phyloP scores from a whole-genome alignment of 2,888 invertebrate species.

The Atherix ibis region DNA sequence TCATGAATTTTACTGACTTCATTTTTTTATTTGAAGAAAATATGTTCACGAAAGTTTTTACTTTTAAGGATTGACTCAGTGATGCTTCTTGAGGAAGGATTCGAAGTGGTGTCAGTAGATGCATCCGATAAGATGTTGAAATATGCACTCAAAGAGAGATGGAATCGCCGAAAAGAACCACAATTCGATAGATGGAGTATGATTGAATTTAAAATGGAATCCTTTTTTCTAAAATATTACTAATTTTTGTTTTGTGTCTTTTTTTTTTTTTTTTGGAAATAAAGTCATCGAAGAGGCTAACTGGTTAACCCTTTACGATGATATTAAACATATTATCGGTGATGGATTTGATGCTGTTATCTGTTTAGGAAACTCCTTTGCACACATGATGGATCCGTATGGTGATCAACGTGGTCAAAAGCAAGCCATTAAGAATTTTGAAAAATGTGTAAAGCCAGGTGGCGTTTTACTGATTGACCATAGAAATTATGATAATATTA shows the following conservation, averaged over 20 bases:
- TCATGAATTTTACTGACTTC: too few species aligned
- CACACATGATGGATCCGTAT: constrained; percentile 65
- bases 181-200: constrained; percentile 76
- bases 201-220: constrained; percentile 14
- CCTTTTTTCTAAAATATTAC: neutral
- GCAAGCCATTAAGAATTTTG: constrained; percentile 64
- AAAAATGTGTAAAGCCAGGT: constrained; percentile 67
- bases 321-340: constrained; percentile 44
- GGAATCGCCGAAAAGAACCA: constrained; percentile 62
- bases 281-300: constrained; percentile 83
- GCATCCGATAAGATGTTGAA: constrained; percentile 90
- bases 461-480: constrained; percentile 76
- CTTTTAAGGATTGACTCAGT: constrained; percentile 62
- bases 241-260: too few species aligned
- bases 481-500: constrained; percentile 72
- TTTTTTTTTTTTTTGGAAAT: neutral
- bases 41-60: neutral
- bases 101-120: constrained; percentile 71
- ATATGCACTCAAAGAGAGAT: constrained; percentile 69
- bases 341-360: constrained; percentile 78
- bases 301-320: constrained; percentile 67
- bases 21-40: neutral
- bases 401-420: constrained; percentile 68
- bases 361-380: constrained; percentile 81
- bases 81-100: constrained; percentile 76